Evolutionary conservation across 1,140 invertebrate species (phyloP), one percentile per base, ranked within the genome.

Genomic region (Uloborus diversus): DNA sequence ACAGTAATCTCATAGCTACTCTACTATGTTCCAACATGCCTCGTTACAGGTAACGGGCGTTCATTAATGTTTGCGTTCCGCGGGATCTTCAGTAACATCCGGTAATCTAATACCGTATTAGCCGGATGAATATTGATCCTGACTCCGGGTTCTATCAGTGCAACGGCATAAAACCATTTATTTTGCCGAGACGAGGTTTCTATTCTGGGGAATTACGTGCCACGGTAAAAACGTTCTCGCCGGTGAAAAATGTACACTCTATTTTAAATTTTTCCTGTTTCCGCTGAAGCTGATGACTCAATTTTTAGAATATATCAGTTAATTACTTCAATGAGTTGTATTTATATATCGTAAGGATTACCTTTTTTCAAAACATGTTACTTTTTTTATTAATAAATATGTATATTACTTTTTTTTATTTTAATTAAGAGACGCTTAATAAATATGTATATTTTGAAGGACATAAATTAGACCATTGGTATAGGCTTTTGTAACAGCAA

Each of bases 31-130:
- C 32, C 35, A 25, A 27, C 56, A 42, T 25, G 35, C 27, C 49
- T 20, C 37, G n/a, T n/a, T 37, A 64, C 59, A 64, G 57, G 71
- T 75, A 75, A 75, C 71, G 57, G 71, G 71, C 71, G 37, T 75
- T 75, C 71, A 75, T 75, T 75, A 75, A 75, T 75, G 71, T 70
- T 70, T 70, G 51, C 51, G 33, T 70, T 70, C 68, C 20, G 28
- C 30, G 23, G 69, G 56, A 73, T 61, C 69, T 61, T 59, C 4
- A 33, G 71, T 64, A 75, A 75, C 71, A 75, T 75, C 71, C 57
- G 57, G 71, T 75, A 75, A 75, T 75, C 71, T 75, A 75, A 75
- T 75, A 75, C 61, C 27, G 61, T 75, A 75, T 75, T 75, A 75
- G 71, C n/a, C 57, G 37, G 57, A 64, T 64, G 71, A 64, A 64